Conservation (phyloP, 2,888 invertebrate genomes). For the Linnaemya tessellans region DNA sequence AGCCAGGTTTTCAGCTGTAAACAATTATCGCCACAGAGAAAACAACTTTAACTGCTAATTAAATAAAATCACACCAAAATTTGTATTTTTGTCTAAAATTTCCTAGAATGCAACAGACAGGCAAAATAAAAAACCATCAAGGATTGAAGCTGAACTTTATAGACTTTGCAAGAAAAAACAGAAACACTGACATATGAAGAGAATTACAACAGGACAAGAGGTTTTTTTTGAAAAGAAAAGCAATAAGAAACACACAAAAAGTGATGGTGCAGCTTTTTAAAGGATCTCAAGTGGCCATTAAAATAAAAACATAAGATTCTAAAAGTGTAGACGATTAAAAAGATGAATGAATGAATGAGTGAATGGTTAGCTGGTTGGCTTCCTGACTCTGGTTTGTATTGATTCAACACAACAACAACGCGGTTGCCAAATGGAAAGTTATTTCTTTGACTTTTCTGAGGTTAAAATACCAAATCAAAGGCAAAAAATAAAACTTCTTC, state of each 20-base stretch:
- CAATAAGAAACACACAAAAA: slow-evolving; percentile 17
- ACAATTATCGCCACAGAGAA: neutral
- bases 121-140: neutral
- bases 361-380: neutral
- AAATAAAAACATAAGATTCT: slow-evolving; percentile 32
- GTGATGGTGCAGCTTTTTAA: slow-evolving; percentile 26
- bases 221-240: neutral
- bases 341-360: slow-evolving; percentile 1
- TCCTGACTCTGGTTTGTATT: slow-evolving; percentile 8
- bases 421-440: slow-evolving; percentile 4
- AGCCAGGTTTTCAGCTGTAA: neutral
- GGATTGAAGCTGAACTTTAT: slow-evolving; percentile 25
- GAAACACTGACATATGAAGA: neutral
- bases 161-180: slow-evolving; percentile 12
- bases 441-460: slow-evolving; percentile 39
- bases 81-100: neutral
- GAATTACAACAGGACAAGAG: neutral
- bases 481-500: slow-evolving; percentile 15
- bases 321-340: slow-evolving; percentile 58
- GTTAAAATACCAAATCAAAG: slow-evolving; percentile 35
- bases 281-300: slow-evolving; percentile 64
- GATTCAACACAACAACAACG: neutral
- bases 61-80: neutral
- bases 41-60: neutral
- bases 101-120: neutral